phyloP scores from a whole-genome alignment of 2,888 invertebrate genomes.

The Epinotia nisella region DNA sequence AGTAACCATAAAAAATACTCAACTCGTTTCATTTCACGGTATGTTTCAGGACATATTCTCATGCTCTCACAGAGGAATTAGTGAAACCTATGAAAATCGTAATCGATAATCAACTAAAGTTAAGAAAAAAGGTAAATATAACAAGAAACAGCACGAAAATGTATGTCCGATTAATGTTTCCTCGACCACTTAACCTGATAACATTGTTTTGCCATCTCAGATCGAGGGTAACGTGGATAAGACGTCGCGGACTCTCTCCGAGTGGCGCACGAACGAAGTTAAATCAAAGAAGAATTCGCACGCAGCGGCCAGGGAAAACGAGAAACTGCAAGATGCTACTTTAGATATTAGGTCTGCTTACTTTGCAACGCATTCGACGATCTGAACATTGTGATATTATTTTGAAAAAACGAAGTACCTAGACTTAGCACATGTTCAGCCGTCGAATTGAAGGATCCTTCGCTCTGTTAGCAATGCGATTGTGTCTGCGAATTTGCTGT shows the following conservation, averaged over 20 bases:
- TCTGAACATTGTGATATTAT: constrained; percentile 52
- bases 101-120: constrained; percentile 88
- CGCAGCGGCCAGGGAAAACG: constrained; percentile 94
- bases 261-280: constrained; percentile 93
- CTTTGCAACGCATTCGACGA: constrained; percentile 53
- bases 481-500: constrained; percentile 55
- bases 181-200: constrained; percentile 8
- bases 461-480: constrained; percentile 57
- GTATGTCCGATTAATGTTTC: background rate
- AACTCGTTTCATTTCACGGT: background rate
- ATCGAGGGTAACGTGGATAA: constrained; percentile 94
- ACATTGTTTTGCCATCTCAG: constrained; percentile 56
- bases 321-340: constrained; percentile 93
- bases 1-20: background rate
- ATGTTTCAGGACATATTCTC: constrained; percentile 88
- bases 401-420: constrained; percentile 8
- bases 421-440: constrained; percentile 50
- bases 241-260: constrained; percentile 90
- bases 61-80: constrained; percentile 92
- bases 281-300: constrained; percentile 96
- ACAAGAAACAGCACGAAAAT: background rate
- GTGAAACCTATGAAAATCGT: constrained; percentile 93
- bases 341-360: constrained; percentile 76
- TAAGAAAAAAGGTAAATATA: constrained; percentile 86
- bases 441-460: constrained; percentile 71